Percentiles rank a stretch among this genome's conserved stretches.
Conservation (phyloP, 2,797 vertebrate species). For the Bradypus variegatus region DNA sequence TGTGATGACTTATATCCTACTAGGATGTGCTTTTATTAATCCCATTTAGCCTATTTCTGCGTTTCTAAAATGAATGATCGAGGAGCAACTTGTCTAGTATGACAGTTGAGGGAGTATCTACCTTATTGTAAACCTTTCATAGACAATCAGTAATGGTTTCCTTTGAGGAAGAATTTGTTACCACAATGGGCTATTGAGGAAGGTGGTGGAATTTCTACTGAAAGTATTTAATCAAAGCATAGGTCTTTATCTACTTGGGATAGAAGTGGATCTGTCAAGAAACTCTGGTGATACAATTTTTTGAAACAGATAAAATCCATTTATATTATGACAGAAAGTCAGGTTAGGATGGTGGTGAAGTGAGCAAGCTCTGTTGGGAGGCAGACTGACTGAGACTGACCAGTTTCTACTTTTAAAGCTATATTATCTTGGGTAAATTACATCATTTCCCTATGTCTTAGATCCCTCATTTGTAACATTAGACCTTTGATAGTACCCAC, state of each 20-base stretch:
- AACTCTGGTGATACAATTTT: not conserved
- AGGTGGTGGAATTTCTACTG: not conserved
- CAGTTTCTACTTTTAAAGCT: not conserved
- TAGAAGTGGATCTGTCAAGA: not conserved
- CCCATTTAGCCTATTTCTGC: not conserved
- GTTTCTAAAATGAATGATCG: not conserved
- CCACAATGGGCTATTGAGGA: not conserved
- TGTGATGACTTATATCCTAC: not conserved
- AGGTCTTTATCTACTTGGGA: not conserved
- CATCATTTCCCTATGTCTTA: not conserved
- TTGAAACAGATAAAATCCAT: not conserved
- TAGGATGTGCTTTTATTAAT: not conserved
- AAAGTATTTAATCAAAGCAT: not conserved
- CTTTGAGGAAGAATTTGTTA: slow-evolving; percentile 1
- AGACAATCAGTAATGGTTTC: not conserved
- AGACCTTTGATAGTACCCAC: not conserved
- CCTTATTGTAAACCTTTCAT: not conserved
- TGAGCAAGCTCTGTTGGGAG: not conserved
- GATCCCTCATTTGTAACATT: not conserved
- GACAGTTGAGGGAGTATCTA: not conserved
- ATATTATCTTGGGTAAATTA: not conserved
- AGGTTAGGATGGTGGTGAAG: not conserved
- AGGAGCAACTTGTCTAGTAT: not conserved
- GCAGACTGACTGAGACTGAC: not conserved
- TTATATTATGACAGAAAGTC: not conserved